Conservation (phyloP, 2,888 invertebrate genomes). For the Euplexia lucipara region DNA sequence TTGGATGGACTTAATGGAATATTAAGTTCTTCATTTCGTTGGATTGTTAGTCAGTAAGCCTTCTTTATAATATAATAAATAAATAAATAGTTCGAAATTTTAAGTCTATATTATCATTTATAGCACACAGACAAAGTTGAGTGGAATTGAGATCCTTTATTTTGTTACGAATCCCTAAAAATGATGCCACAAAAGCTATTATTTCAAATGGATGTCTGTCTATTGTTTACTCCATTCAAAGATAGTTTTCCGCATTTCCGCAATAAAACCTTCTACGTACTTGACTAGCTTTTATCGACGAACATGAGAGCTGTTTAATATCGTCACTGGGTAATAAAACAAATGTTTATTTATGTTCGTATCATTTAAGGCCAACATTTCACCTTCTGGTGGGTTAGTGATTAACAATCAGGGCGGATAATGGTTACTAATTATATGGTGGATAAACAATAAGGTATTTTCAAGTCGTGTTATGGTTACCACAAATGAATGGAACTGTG, state of each 20-base stretch:
- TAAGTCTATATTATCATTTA: too few relatives aligned
- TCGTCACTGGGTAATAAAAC: conserved; percentile 36
- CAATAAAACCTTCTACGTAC: conserved; percentile 40
- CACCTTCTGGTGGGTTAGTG: conserved; percentile 45
- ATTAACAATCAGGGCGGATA: conserved; percentile 53
- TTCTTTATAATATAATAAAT: too few relatives aligned
- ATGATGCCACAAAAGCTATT: background rate
- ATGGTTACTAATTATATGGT: conserved; percentile 44
- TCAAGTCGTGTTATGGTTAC: background rate
- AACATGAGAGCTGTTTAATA: conserved; percentile 25
- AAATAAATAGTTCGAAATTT: too few relatives aligned
- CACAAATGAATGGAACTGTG: conserved; percentile 1
- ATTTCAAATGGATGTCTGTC: background rate
- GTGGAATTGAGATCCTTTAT: too few relatives aligned
- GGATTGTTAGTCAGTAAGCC: too few relatives aligned
- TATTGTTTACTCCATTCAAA: conserved; percentile 2
- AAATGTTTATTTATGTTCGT: conserved; percentile 50
- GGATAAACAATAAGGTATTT: conserved; percentile 23
- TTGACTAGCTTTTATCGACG: conserved; percentile 33
- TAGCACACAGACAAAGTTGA: too few relatives aligned
- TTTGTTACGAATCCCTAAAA: too few relatives aligned
- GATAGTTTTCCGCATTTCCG: conserved; percentile 16
- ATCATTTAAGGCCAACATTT: conserved; percentile 41
- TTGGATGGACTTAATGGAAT: too few relatives aligned
- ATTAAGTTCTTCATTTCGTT: too few relatives aligned